Evolutionary conservation across 2,113 vertebrate species (phyloP).

Genomic region (Mixornis gularis): DNA sequence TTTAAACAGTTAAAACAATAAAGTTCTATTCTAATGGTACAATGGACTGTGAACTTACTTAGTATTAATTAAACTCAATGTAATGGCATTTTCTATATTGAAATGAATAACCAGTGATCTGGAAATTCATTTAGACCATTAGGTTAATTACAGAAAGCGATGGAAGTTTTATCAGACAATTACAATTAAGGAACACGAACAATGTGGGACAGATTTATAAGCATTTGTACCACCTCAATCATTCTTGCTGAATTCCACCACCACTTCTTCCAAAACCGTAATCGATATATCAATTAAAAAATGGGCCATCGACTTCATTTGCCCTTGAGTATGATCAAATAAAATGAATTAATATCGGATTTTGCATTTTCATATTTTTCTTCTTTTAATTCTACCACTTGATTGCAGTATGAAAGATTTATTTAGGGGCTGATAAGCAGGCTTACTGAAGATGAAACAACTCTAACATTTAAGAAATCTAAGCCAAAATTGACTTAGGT

Average conservation of each 20-base stretch:
- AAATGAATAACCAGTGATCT: constrained; percentile 69
- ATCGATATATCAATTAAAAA: constrained; percentile 67
- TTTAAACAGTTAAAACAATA: constrained; percentile 45
- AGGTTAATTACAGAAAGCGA: constrained; percentile 76
- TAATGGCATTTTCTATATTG: constrained; percentile 55
- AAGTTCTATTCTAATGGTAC: constrained; percentile 10
- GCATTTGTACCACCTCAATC: constrained; percentile 61
- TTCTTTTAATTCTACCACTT: neutral
- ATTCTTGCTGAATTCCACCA: constrained; percentile 52
- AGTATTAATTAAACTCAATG: constrained; percentile 60
- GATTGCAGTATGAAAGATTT: neutral
- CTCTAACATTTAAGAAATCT: neutral
- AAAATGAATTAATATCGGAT: neutral
- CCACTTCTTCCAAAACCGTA: constrained; percentile 39
- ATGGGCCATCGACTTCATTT: constrained; percentile 17
- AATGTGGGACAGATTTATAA: constrained; percentile 64
- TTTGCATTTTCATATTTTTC: neutral
- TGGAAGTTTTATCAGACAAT: constrained; percentile 74
- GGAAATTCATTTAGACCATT: constrained; percentile 75
- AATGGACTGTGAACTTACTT: constrained; percentile 16
- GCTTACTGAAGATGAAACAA: neutral
- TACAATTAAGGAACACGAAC: constrained; percentile 59
- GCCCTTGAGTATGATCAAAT: constrained; percentile 28
- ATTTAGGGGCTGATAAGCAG: neutral
- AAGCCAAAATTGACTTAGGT: neutral